Percentiles rank a stretch among this genome's conserved stretches.
Evolutionary conservation across 2,797 vertebrate genomes (phyloP).

Genomic region (Adrianichthys oophorus): DNA sequence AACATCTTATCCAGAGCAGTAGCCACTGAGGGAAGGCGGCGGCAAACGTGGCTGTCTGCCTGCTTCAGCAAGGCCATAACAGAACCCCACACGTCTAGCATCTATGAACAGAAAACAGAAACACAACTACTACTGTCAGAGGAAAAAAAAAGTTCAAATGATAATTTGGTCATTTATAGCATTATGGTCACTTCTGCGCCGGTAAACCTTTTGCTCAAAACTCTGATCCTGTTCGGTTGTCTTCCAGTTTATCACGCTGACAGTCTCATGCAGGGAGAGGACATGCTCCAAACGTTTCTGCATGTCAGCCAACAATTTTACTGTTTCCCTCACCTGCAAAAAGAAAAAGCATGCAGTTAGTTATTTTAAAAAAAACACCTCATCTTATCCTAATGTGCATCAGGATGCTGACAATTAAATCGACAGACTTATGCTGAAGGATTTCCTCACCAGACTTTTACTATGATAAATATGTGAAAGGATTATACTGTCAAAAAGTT

Average conservation of each 20-base stretch:
- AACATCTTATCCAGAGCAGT: slow-evolving; percentile 70
- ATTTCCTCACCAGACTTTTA: too few species aligned
- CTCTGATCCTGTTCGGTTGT: slow-evolving; percentile 59
- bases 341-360: not conserved
- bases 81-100: slow-evolving; percentile 72
- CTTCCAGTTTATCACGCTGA: slow-evolving; percentile 58
- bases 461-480: too few species aligned
- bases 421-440: too few species aligned
- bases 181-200: not conserved
- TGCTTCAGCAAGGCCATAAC: slow-evolving; percentile 72
- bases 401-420: too few species aligned
- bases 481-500: too few species aligned
- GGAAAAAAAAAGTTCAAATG: not conserved
- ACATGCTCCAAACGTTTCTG: slow-evolving; percentile 72
- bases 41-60: slow-evolving; percentile 68
- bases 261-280: slow-evolving; percentile 68
- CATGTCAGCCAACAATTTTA: slow-evolving; percentile 48
- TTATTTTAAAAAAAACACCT: too few species aligned
- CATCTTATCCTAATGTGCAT: too few species aligned
- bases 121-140: not conserved
- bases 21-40: slow-evolving; percentile 55
- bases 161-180: slow-evolving; percentile 2
- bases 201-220: slow-evolving; percentile 75
- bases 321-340: slow-evolving; percentile 74
- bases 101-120: slow-evolving; percentile 58